Base-by-base conservation (phyloP, 1,140 invertebrate genomes). In the Hestina assimilis region DNA sequence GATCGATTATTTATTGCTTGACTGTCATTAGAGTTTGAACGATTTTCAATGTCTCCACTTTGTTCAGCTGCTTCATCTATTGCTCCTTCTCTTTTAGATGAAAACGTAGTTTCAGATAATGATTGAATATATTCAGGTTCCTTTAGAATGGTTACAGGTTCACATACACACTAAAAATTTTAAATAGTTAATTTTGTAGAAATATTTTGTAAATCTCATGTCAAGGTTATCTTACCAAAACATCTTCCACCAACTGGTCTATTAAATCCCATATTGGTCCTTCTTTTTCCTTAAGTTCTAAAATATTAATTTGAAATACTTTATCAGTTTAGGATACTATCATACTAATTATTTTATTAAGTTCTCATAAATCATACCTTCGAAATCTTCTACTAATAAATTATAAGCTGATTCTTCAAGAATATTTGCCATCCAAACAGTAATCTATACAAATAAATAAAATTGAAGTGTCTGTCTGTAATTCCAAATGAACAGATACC, bases 211-310 rank as follows among this genome's bases (percentile, higher is more conserved):
- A n/a, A n/a, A n/a, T n/a, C n/a, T n/a, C n/a, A n/a, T n/a, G n/a
- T n/a, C n/a, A n/a, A n/a, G n/a, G n/a, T n/a, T n/a, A n/a, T n/a
- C 21, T 75, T 72, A 86, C 83, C 65, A 71, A n/a, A 41, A 74
- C 64, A 35, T 62, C 69, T 6, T 85, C 61, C 11, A 87, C 8
- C 29, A 87, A 41, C n/a, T 72, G 64, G 38, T 87, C 80, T 21
- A 87, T 57, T 35, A 79, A 46, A 67, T 87, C 79, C 58, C 79
- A 75, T n/a, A 79, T 66, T 0, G 72, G 74, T 4, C 80, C 82
- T 67, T 79, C 79, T 61, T 72, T 48, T 47, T 80, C 72, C 59
- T 83, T 75, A 40, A 85, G 53, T 35, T 87, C 83, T 87, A 56
- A 43, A 72, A 31, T 6, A 33, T 48, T 17, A 47, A 17, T 8